Percentiles rank a stretch among this genome's conserved stretches.
These are phyloP conservation scores for Meliscaeva auricollis DNA, from an alignment of 2,888 invertebrate species.

Conservation along the genomic window DNA sequence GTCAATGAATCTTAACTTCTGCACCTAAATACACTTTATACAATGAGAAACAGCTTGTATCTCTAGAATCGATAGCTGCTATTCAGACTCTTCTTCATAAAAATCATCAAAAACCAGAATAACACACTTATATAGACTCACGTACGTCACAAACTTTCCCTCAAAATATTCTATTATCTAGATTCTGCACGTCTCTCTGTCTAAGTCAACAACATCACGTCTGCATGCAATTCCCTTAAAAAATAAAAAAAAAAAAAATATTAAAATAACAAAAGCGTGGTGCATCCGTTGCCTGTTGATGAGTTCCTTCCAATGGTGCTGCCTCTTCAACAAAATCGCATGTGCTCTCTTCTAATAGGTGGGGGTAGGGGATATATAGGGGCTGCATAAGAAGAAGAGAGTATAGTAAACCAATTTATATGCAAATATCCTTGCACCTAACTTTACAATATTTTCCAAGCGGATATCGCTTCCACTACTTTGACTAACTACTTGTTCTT, in stretches of 20 bases:
- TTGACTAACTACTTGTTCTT: conserved; percentile 54
- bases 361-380: not conserved
- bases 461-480: conserved; percentile 43
- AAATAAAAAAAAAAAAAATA: no score
- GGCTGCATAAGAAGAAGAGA: not conserved
- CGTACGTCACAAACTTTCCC: not conserved
- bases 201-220: not conserved
- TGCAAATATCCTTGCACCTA: conserved; percentile 67
- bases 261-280: conserved; percentile 64
- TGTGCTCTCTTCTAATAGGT: conserved; percentile 54
- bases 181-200: not conserved
- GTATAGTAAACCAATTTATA: conserved; percentile 67
- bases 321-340: conserved; percentile 49
- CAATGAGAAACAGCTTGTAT: no score
- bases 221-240: not conserved
- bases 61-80: no score
- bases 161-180: conserved; percentile 22
- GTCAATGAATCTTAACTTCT: no score
- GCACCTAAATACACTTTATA: no score
- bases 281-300: conserved; percentile 33
- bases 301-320: not conserved
- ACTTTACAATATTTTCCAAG: conserved; percentile 67
- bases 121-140: no score
- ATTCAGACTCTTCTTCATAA: no score
- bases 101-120: no score